Percentiles rank a stretch among this genome's conserved stretches.
Conservation (phyloP, 2,113 vertebrate genomes). For the Seriola quinqueradiata region DNA sequence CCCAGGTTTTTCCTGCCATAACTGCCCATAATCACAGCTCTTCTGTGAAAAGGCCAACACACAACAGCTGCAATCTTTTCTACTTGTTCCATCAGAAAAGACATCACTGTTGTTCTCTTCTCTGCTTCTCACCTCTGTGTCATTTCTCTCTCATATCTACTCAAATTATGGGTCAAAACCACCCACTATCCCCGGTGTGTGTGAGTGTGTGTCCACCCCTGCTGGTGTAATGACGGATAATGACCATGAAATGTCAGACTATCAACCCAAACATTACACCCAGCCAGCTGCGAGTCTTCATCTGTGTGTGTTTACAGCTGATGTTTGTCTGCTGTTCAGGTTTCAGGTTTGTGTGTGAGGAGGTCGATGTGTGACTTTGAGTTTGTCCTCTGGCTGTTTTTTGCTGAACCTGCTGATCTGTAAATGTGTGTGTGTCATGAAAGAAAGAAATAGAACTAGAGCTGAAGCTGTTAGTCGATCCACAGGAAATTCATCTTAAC, state of each 20-base stretch:
- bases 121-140: conserved; percentile 14
- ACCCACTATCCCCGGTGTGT: conserved; percentile 15
- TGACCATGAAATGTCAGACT: conserved; percentile 74
- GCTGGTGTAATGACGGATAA: conserved; percentile 80
- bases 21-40: conserved; percentile 63
- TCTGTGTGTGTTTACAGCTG: conserved; percentile 16
- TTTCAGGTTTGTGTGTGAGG: conserved; percentile 25
- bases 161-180: conserved; percentile 55
- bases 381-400: conserved; percentile 34
- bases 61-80: conserved; percentile 53
- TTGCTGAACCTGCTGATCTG: conserved; percentile 3
- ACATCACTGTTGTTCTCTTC: conserved; percentile 39
- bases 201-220: conserved; percentile 40
- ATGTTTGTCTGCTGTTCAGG: conserved; percentile 30
- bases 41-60: conserved; percentile 59
- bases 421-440: neutral
- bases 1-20: conserved; percentile 42
- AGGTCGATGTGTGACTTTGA: conserved; percentile 42
- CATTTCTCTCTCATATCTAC: conserved; percentile 48
- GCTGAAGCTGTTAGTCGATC: neutral
- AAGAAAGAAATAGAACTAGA: neutral
- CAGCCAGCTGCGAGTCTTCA: conserved; percentile 22
- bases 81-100: conserved; percentile 12
- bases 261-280: conserved; percentile 61
- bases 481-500: neutral